Percentiles rank a stretch among this genome's conserved stretches.
phyloP scores from a whole-genome alignment of 2,888 invertebrate genomes.

The Drosophila bunnanda region DNA sequence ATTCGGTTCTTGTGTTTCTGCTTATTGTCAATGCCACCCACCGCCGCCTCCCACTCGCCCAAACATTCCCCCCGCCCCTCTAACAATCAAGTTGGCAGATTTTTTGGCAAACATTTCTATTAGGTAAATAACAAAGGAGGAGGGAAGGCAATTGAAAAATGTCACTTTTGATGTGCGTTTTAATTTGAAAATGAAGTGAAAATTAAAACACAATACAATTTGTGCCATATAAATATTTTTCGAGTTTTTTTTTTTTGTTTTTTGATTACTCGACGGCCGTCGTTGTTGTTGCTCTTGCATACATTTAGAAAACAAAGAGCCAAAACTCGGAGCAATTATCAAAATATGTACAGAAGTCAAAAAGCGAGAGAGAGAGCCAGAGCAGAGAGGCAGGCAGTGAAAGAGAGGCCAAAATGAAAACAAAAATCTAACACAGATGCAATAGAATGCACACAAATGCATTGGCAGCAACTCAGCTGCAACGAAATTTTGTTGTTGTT shows the following conservation, averaged over 20 bases:
- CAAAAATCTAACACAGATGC: slow-evolving; percentile 37
- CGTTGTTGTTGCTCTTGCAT: slow-evolving; percentile 10
- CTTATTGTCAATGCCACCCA: slow-evolving; percentile 38
- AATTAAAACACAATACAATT: slow-evolving; percentile 18
- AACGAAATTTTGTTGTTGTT: slow-evolving; percentile 58
- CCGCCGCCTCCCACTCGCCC: slow-evolving; percentile 31
- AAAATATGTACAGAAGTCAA: slow-evolving; percentile 41
- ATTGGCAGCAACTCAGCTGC: slow-evolving; percentile 64
- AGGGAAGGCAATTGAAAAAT: slow-evolving; percentile 32
- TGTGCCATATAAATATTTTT: slow-evolving; percentile 20
- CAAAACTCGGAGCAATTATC: slow-evolving; percentile 40
- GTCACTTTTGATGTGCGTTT: slow-evolving; percentile 41
- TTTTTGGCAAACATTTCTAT: slow-evolving; percentile 70
- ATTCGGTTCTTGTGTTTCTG: slow-evolving; percentile 4
- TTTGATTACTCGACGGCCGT: slow-evolving; percentile 32
- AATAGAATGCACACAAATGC: slow-evolving; percentile 38
- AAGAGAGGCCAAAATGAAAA: slow-evolving; percentile 40
- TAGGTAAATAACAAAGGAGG: slow-evolving; percentile 11
- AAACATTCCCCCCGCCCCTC: slow-evolving; percentile 27
- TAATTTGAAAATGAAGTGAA: slow-evolving; percentile 43
- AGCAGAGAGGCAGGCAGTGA: background rate
- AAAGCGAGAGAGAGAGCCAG: background rate
- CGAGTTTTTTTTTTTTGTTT: slow-evolving; percentile 57
- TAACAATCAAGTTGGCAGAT: slow-evolving; percentile 17
- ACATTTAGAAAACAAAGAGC: slow-evolving; percentile 43